Evolutionary conservation across 2,797 vertebrate genomes (phyloP).

Genomic region (Cyclopterus lumpus): DNA sequence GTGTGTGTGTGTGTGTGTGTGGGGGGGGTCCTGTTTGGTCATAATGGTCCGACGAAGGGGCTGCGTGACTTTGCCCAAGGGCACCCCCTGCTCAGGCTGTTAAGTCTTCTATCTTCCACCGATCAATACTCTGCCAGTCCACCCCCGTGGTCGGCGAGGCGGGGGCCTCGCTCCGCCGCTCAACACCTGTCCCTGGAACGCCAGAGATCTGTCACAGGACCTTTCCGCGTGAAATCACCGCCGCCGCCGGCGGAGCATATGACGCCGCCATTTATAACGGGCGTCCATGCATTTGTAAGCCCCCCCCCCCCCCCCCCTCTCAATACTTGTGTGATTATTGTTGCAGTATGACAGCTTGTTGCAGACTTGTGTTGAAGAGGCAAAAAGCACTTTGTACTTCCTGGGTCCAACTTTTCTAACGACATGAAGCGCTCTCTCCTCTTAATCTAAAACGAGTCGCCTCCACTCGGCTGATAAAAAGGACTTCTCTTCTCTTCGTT

Average conservation of each 20-base stretch:
- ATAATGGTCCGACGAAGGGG: conserved; percentile 8
- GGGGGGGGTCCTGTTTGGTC: not conserved
- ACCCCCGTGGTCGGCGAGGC: conserved; percentile 10
- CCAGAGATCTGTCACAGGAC: conserved; percentile 60
- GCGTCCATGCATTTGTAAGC: too few relatives aligned
- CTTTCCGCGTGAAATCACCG: conserved; percentile 54
- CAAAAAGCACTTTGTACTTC: conserved; percentile 10
- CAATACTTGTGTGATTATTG: conserved; percentile 4
- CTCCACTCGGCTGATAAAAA: not conserved
- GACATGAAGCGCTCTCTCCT: not conserved
- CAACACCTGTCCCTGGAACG: conserved; percentile 53
- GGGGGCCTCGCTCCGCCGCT: conserved; percentile 46
- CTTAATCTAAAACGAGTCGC: conserved; percentile 24
- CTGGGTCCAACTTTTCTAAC: not conserved
- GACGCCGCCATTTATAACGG: conserved; percentile 61
- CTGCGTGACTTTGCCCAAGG: conserved; percentile 58
- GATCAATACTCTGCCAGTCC: conserved; percentile 73
- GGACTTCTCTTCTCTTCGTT: not conserved
- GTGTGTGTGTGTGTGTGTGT: not conserved
- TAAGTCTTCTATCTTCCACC: conserved; percentile 42
- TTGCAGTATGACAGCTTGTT: too few relatives aligned
- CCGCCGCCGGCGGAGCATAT: conserved; percentile 34
- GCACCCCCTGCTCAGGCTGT: conserved; percentile 34
- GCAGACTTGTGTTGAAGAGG: not conserved
- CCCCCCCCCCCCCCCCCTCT: too few relatives aligned